Conservation (phyloP, 2,113 vertebrate genomes). For the Gambusia holbrooki region DNA sequence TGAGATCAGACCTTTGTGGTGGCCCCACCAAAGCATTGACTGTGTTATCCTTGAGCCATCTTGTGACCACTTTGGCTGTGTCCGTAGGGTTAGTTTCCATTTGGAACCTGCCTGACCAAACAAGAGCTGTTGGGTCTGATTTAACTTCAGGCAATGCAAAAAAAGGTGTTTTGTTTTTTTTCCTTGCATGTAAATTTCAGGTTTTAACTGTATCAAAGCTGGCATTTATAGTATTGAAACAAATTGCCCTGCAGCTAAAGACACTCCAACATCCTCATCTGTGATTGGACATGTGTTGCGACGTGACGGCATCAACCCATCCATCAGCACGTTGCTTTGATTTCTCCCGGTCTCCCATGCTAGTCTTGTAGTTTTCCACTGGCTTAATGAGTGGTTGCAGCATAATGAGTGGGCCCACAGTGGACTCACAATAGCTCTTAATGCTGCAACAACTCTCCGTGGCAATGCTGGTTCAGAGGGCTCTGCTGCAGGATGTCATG, state of each 20-base stretch:
- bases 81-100: too few relatives aligned
- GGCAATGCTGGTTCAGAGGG: slow-evolving; percentile 34
- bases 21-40: too few relatives aligned
- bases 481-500: slow-evolving; percentile 36
- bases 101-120: too few relatives aligned
- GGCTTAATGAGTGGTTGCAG: slow-evolving; percentile 5
- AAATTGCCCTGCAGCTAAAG: not conserved
- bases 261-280: not conserved
- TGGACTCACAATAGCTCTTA: slow-evolving; percentile 31
- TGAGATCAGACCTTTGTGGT: too few relatives aligned
- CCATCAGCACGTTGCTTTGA: slow-evolving; percentile 1
- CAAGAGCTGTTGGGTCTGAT: too few relatives aligned
- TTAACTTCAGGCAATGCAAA: too few relatives aligned
- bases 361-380: slow-evolving; percentile 28
- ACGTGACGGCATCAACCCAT: slow-evolving; percentile 10
- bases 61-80: too few relatives aligned
- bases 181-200: too few relatives aligned
- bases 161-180: too few relatives aligned
- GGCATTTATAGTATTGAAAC: not conserved
- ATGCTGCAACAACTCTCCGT: slow-evolving; percentile 6
- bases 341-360: not conserved
- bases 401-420: slow-evolving; percentile 8
- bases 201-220: not conserved
- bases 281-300: not conserved
- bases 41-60: too few relatives aligned